A percentile compares a stretch with the other conserved stretches of the same genome.
phyloP scores from a whole-genome alignment of 2,797 vertebrate species.

The Myotis vivesi region DNA sequence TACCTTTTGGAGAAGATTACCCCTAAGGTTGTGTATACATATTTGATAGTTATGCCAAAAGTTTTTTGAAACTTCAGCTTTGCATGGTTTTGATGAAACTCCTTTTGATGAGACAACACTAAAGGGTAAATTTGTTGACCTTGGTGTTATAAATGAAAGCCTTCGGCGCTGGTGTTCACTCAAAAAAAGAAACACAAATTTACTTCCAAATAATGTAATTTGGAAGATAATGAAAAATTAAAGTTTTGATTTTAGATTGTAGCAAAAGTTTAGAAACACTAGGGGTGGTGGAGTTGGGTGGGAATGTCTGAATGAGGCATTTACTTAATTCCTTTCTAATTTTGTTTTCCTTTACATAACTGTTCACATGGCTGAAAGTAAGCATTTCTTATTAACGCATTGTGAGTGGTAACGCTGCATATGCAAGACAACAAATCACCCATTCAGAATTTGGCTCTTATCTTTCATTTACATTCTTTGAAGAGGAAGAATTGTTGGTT shows the following conservation, averaged over 20 bases:
- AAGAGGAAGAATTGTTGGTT: constrained; percentile 23
- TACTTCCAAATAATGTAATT: not conserved
- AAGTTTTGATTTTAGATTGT: constrained; percentile 21
- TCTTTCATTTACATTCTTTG: constrained; percentile 26
- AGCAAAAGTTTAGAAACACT: not conserved
- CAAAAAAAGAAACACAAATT: not conserved
- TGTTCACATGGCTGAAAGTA: not conserved
- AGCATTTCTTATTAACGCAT: not conserved
- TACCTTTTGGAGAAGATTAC: constrained; percentile 5
- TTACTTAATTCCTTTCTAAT: not conserved
- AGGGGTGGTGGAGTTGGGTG: not conserved
- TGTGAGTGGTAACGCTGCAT: not conserved
- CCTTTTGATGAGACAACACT: not conserved
- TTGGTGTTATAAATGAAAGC: constrained; percentile 5
- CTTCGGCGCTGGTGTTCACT: not conserved
- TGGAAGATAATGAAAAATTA: not conserved
- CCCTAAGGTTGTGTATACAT: not conserved
- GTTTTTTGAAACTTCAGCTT: constrained; percentile 24
- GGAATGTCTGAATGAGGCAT: not conserved
- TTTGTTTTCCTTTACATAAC: not conserved
- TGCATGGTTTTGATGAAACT: not conserved
- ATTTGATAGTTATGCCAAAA: not conserved
- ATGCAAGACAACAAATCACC: not conserved
- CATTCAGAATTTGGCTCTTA: not conserved
- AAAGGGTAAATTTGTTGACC: not conserved